phyloP scores from a whole-genome alignment of 1,140 invertebrate species.

The Penaeus chinensis region DNA sequence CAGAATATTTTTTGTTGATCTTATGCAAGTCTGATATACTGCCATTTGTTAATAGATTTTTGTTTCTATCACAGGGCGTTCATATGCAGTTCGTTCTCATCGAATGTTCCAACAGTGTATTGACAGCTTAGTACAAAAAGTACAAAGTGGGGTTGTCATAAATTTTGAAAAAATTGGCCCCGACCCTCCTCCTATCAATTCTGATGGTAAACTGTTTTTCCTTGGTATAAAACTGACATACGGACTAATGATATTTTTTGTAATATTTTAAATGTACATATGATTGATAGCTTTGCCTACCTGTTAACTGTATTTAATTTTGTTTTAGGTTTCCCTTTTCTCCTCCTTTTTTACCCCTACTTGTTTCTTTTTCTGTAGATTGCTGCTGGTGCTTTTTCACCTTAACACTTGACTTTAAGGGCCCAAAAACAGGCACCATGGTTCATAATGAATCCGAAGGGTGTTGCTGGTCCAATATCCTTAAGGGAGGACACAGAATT shows the following conservation, averaged over 20 bases:
- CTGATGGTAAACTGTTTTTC: slow-evolving; percentile 65
- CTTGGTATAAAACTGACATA: neutral
- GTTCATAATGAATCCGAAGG: too few species aligned
- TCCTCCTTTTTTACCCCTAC: too few species aligned
- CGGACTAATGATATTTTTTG: neutral
- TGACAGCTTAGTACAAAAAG: slow-evolving; percentile 96
- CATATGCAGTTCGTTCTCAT: slow-evolving; percentile 95
- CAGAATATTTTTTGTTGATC: neutral
- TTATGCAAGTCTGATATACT: neutral
- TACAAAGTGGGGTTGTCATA: slow-evolving; percentile 97
- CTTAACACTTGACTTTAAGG: neutral
- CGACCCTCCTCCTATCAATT: slow-evolving; percentile 80
- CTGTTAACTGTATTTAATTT: too few species aligned
- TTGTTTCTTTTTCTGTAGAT: neutral
- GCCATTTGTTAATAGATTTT: neutral
- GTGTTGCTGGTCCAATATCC: too few species aligned
- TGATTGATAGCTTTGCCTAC: too few species aligned
- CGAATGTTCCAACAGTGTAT: slow-evolving; percentile 95
- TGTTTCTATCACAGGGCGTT: slow-evolving; percentile 78
- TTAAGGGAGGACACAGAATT: too few species aligned
- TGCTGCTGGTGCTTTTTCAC: neutral
- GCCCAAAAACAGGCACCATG: too few species aligned
- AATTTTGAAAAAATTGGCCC: slow-evolving; percentile 96
- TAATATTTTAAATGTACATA: neutral
- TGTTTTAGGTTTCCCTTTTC: too few species aligned